Evolutionary conservation across 2,797 vertebrate species (phyloP).

Genomic region (Chelidonichthys spinosus): DNA sequence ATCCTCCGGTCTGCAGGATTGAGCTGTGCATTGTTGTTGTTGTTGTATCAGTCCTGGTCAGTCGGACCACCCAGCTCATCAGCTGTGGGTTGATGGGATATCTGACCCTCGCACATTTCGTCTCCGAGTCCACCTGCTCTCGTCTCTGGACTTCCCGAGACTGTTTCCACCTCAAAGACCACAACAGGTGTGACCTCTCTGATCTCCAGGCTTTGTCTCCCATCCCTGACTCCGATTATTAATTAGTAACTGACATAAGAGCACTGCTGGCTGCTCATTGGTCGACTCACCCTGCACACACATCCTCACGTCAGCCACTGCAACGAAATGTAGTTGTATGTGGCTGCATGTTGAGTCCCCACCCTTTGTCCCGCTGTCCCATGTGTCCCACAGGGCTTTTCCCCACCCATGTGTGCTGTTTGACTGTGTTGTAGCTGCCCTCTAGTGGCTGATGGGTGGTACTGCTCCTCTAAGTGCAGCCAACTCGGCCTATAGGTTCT

Average conservation of each 20-base stretch:
- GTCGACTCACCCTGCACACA: slow-evolving; percentile 7
- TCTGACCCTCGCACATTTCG: slow-evolving; percentile 39
- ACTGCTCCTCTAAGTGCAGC: slow-evolving; percentile 28
- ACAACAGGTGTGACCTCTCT: slow-evolving; percentile 67
- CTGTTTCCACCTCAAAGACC: slow-evolving; percentile 38
- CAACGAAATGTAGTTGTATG: neutral
- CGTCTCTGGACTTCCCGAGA: slow-evolving; percentile 25
- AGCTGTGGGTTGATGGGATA: slow-evolving; percentile 56
- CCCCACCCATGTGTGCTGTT: slow-evolving; percentile 17
- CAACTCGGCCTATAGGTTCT: slow-evolving; percentile 14
- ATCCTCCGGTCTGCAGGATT: slow-evolving; percentile 39
- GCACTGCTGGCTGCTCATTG: slow-evolving; percentile 19
- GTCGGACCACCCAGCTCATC: slow-evolving; percentile 66
- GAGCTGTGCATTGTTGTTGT: slow-evolving; percentile 41
- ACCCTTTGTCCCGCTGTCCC: slow-evolving; percentile 15
- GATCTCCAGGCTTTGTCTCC: slow-evolving; percentile 24
- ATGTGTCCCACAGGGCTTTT: neutral
- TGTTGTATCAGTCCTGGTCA: slow-evolving; percentile 22
- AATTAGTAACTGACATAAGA: slow-evolving; percentile 27
- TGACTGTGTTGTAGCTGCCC: slow-evolving; percentile 64
- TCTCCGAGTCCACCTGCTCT: slow-evolving; percentile 64
- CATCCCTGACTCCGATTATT: slow-evolving; percentile 17
- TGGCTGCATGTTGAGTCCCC: slow-evolving; percentile 8
- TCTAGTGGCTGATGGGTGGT: slow-evolving; percentile 66
- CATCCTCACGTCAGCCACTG: neutral